Evolutionary conservation across 2,888 invertebrate genomes (phyloP).

Genomic region (Orthonychiurus folsomi): DNA sequence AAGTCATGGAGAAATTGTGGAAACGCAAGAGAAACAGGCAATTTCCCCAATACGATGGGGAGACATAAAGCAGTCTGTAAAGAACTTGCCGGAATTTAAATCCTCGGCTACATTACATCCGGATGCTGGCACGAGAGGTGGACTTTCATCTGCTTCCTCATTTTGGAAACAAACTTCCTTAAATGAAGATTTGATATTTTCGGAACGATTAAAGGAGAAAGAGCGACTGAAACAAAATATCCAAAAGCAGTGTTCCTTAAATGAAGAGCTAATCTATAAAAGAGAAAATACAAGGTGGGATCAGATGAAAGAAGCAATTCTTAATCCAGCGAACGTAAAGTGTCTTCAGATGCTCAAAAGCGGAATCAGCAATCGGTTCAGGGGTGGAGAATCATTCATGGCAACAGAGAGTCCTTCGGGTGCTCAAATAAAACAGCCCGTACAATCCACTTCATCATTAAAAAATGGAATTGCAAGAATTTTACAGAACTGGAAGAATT

Average conservation of each 20-base stretch:
- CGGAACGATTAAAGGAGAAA: constrained; percentile 72
- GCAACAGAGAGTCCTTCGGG: background rate
- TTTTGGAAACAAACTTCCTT: constrained; percentile 67
- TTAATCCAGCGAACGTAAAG: constrained; percentile 64
- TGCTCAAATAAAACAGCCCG: constrained; percentile 2
- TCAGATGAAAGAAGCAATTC: constrained; percentile 62
- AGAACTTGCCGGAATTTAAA: constrained; percentile 59
- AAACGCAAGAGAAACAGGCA: background rate
- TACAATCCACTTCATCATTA: constrained; percentile 45
- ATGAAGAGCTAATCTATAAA: constrained; percentile 69
- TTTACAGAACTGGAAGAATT: constrained; percentile 68
- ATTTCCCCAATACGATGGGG: constrained; percentile 46
- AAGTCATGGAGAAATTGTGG: background rate
- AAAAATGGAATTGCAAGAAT: constrained; percentile 73
- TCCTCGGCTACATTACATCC: constrained; percentile 22
- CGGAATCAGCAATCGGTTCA: constrained; percentile 59
- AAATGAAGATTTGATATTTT: constrained; percentile 81
- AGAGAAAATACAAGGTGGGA: constrained; percentile 42
- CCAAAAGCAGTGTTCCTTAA: constrained; percentile 78
- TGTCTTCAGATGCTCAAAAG: constrained; percentile 66
- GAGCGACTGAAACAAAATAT: constrained; percentile 69
- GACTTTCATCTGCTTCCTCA: constrained; percentile 20
- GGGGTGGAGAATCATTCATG: constrained; percentile 11
- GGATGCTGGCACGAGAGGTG: constrained; percentile 11
- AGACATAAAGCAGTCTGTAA: constrained; percentile 59